Evolutionary conservation across 2,888 invertebrate genomes (phyloP).

Genomic region (Drosophila meridiana): DNA sequence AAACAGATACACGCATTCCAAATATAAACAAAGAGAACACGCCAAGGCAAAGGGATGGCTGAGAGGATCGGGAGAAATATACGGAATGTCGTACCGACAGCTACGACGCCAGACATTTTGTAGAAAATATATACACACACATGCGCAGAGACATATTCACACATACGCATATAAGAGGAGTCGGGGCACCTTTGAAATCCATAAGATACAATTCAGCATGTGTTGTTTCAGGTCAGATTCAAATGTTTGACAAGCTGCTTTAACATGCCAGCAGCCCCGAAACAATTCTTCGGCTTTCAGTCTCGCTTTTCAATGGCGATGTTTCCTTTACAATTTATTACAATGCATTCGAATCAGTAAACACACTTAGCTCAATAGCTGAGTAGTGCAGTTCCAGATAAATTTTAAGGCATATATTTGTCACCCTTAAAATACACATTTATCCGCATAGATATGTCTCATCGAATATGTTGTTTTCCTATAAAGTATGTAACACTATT

Average conservation of each 20-base stretch:
- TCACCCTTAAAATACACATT: too few relatives aligned
- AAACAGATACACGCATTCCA: conserved; percentile 43
- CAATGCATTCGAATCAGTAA: neutral
- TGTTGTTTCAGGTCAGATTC: conserved; percentile 24
- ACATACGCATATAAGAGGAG: conserved; percentile 1
- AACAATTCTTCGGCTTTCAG: conserved; percentile 6
- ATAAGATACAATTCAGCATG: conserved; percentile 32
- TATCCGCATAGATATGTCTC: neutral
- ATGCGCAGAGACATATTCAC: neutral
- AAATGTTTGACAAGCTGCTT: conserved; percentile 23
- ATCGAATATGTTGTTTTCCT: too few relatives aligned
- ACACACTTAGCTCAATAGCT: neutral
- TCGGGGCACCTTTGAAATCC: conserved; percentile 31
- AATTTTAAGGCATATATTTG: neutral
- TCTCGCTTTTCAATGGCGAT: conserved; percentile 2
- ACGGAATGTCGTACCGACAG: conserved; percentile 52
- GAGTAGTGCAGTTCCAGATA: neutral
- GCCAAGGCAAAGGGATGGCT: conserved; percentile 17
- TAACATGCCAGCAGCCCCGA: conserved; percentile 56
- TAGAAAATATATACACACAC: conserved; percentile 1
- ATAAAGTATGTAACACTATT: too few relatives aligned
- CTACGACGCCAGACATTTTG: conserved; percentile 69
- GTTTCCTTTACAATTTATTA: neutral
- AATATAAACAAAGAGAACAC: conserved; percentile 62
- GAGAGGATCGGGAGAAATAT: conserved; percentile 25